Evolutionary conservation across 2,113 vertebrate genomes (phyloP).

Genomic region (Alligator sinensis): DNA sequence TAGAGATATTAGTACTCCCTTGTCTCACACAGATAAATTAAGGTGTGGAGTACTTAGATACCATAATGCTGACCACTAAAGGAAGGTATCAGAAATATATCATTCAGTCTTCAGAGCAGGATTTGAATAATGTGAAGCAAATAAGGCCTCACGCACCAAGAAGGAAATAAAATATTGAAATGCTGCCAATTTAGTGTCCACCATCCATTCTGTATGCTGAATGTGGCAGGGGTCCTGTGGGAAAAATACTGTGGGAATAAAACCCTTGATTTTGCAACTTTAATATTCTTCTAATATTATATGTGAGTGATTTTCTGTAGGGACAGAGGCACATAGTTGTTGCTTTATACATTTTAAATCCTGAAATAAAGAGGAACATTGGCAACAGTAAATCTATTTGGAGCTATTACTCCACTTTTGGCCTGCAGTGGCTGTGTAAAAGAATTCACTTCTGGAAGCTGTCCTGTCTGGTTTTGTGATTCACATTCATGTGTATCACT

Average conservation of each 20-base stretch:
- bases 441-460: constrained; percentile 9
- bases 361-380: background rate
- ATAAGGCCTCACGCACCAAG: too few species aligned
- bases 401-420: background rate
- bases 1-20: too few species aligned
- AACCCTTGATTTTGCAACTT: background rate
- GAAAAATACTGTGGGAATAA: background rate
- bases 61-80: too few species aligned
- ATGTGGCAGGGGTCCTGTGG: background rate
- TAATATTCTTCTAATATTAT: background rate
- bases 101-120: too few species aligned
- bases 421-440: background rate
- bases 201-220: background rate
- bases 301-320: background rate
- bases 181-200: too few species aligned
- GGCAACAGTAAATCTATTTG: background rate
- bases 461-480: background rate
- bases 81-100: too few species aligned
- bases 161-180: too few species aligned
- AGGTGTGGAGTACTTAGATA: too few species aligned
- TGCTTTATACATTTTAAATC: background rate
- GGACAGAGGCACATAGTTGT: background rate
- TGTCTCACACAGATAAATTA: too few species aligned
- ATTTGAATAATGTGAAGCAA: too few species aligned
- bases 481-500: background rate